Evolutionary conservation across 1,140 invertebrate species (phyloP).

Genomic region (Tribolium castaneum): DNA sequence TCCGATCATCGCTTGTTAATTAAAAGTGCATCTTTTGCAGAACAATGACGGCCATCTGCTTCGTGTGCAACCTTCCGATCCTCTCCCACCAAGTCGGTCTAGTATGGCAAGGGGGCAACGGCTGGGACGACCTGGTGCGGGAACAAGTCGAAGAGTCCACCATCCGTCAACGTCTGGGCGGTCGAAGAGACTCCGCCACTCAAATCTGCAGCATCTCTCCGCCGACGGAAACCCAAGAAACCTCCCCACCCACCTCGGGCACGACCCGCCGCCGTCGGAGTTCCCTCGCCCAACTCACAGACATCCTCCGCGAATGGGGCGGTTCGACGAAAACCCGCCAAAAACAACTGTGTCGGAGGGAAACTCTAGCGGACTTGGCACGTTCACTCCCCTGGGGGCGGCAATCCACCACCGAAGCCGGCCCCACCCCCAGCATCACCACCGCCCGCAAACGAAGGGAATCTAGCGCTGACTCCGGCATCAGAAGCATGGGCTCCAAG

Average conservation of each 20-base stretch:
- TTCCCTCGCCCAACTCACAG: constrained; percentile 87
- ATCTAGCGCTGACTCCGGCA: constrained; percentile 85
- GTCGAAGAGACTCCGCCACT: constrained; percentile 85
- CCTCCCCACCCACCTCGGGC: constrained; percentile 68
- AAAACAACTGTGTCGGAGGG: constrained; percentile 79
- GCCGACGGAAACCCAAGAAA: constrained; percentile 76
- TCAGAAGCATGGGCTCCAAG: constrained; percentile 78
- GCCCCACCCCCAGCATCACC: constrained; percentile 65
- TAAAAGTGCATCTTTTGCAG: constrained; percentile 66
- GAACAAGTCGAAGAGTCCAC: constrained; percentile 84
- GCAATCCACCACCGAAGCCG: constrained; percentile 69
- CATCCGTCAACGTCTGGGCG: constrained; percentile 81
- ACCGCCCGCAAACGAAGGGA: constrained; percentile 75
- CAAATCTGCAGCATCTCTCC: constrained; percentile 88
- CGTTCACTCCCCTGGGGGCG: constrained; percentile 79
- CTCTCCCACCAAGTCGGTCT: constrained; percentile 92
- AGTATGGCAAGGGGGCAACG: constrained; percentile 92
- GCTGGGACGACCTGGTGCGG: constrained; percentile 89
- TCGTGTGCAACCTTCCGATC: constrained; percentile 94
- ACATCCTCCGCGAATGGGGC: constrained; percentile 88
- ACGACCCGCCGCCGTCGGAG: constrained; percentile 78
- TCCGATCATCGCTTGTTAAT: not conserved
- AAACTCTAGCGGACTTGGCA: constrained; percentile 86
- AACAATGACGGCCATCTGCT: constrained; percentile 93
- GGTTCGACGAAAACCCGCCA: constrained; percentile 71